Base-by-base conservation (phyloP, 1,140 invertebrate genomes). In the Arctopsyche grandis region DNA sequence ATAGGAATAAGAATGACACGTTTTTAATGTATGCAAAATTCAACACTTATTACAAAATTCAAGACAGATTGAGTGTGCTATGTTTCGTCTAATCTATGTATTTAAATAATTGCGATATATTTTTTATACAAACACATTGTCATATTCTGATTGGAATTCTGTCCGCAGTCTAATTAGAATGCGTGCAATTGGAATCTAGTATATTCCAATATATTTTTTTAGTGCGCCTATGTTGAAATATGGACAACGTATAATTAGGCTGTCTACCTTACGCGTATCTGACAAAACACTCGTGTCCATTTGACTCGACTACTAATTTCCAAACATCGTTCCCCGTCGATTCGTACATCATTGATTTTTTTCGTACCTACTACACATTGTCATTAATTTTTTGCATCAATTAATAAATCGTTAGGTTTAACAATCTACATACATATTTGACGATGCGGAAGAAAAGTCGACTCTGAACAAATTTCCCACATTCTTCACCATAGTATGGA, bases 211-310 rank as follows among this genome's bases (percentile, higher is more conserved):
- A n/a, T 38, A 38, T 4, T 4, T 38, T 38, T 38, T 1, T 38
- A 7, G 29, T 38, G 7, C 29, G 29, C 29, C 29, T 38, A 38
- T 38, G 29, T 38, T 38, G 29, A 38, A 38, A 22, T 22, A 1
- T 69, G 3, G 26, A 22, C 19, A 22, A 24, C 9, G 12, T 56
- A 66, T 69, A 66, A 58, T 78, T 71, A 70, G 76, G 70, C 70
- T 70, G 69, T 78, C 16, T 46, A 44, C 75, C 21, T 44, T 43
- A 44, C 69, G 21, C 69, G 43, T 43, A 60, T 58, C 78, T 79
- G 78, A 79, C 78, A 79, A 79, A 79, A 79, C 56, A 75, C 24
- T 78, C 21, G 78, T 70, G 74, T 79, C 74, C 69, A 79, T 79
- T 79, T 79, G 56, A 69, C 46, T 24, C 58, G 58, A 70, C 43